These are phyloP conservation scores for Microcebus griseorufus DNA, from an alignment of 2,113 vertebrate genomes.

Conservation along the genomic window DNA sequence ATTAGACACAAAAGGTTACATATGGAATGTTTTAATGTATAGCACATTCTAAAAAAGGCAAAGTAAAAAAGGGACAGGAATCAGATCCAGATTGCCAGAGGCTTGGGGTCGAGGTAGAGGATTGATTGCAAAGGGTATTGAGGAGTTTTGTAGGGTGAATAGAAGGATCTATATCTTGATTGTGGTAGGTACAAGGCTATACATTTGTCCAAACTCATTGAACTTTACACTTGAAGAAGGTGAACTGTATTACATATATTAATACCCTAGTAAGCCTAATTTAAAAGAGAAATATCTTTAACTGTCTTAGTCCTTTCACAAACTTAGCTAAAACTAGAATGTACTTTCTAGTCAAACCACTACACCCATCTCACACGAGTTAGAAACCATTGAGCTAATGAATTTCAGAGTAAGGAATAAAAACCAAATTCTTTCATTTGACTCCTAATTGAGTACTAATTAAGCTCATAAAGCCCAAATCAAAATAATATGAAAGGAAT, in stretches of 20 bases:
- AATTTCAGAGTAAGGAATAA: not conserved
- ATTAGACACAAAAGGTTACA: not conserved
- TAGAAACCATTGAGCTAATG: not conserved
- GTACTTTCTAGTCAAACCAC: not conserved
- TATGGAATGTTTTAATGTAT: not conserved
- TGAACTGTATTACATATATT: not conserved
- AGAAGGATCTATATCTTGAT: not conserved
- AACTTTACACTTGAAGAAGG: not conserved
- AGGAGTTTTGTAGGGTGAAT: not conserved
- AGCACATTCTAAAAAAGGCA: not conserved
- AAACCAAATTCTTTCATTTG: constrained; percentile 1
- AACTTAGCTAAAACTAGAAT: not conserved
- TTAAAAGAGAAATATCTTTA: not conserved
- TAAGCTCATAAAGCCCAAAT: not conserved
- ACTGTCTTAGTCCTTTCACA: not conserved
- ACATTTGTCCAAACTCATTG: not conserved
- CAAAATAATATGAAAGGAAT: constrained; percentile 2
- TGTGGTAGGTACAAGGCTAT: not conserved
- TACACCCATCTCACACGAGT: not conserved
- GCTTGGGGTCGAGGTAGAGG: not conserved
- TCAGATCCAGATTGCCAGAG: not conserved
- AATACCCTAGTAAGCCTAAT: not conserved
- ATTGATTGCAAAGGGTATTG: not conserved
- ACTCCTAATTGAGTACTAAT: not conserved
- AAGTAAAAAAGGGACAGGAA: not conserved